phyloP scores from a whole-genome alignment of 2,113 vertebrate species.

The Solenodon paradoxus region DNA sequence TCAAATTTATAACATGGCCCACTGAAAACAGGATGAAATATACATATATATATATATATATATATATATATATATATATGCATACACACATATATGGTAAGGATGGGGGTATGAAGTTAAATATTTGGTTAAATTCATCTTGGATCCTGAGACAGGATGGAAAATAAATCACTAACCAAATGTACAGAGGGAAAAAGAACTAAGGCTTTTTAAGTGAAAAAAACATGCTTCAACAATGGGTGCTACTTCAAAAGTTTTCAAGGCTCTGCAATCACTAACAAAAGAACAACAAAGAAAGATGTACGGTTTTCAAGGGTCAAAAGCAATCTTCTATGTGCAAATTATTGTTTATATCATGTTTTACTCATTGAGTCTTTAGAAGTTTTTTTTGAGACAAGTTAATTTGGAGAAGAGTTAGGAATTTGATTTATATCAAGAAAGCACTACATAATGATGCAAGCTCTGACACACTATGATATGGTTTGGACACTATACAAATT shows the following conservation, averaged over 20 bases:
- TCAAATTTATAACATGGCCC: not conserved
- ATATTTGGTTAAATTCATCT: not conserved
- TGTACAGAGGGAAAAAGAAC: not conserved
- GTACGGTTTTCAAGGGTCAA: not conserved
- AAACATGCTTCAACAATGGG: not conserved
- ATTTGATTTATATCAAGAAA: not conserved
- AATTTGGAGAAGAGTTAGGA: not conserved
- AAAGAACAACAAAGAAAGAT: not conserved
- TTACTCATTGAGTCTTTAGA: not conserved
- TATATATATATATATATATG: too few relatives aligned
- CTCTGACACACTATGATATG: not conserved
- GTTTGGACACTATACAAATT: not conserved
- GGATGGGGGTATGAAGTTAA: not conserved
- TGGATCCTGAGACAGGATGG: not conserved
- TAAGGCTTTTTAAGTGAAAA: not conserved
- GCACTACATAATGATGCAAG: not conserved
- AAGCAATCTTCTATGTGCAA: not conserved
- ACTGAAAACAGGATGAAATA: not conserved
- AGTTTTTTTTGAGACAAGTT: not conserved
- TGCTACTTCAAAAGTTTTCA: not conserved
- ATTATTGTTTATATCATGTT: not conserved
- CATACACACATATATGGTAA: too few relatives aligned
- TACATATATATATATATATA: too few relatives aligned
- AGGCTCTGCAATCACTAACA: not conserved
- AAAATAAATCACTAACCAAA: not conserved